Evolutionary conservation across 2,113 vertebrate species (phyloP).

Genomic region (Xyrauchen texanus): DNA sequence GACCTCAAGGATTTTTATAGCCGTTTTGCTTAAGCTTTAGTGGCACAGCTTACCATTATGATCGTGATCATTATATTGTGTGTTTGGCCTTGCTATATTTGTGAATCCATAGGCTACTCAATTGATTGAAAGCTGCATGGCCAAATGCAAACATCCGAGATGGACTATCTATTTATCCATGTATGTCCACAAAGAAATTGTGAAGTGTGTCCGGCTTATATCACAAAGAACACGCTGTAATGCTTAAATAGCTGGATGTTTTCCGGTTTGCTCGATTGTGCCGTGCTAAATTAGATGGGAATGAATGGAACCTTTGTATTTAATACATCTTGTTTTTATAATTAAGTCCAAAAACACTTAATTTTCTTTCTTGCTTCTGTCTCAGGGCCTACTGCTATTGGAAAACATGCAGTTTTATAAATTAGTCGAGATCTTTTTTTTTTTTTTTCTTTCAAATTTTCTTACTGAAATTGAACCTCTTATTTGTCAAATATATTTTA

Average conservation of each 20-base stretch:
- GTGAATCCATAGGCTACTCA: too few relatives aligned
- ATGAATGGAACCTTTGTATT: slow-evolving; percentile 4
- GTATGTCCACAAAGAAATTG: not conserved
- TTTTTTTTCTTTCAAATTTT: not conserved
- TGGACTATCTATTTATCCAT: not conserved
- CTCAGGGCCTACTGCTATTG: not conserved
- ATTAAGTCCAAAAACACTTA: slow-evolving; percentile 2
- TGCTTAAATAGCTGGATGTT: not conserved
- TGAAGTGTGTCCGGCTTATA: not conserved
- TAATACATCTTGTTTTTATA: too few relatives aligned
- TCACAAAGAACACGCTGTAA: slow-evolving; percentile 1
- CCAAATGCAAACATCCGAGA: not conserved
- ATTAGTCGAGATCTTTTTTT: not conserved
- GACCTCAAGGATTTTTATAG: too few relatives aligned
- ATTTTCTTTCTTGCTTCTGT: not conserved
- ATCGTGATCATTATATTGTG: not conserved
- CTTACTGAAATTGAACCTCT: not conserved
- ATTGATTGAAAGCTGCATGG: too few relatives aligned
- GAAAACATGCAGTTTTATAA: not conserved
- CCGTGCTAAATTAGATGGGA: not conserved
- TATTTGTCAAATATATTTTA: too few relatives aligned
- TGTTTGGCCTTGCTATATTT: not conserved
- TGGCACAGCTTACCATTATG: not conserved
- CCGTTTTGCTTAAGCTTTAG: not conserved
- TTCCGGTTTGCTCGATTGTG: not conserved